phyloP scores from a whole-genome alignment of 2,113 vertebrate species.

The Tyrannus savana region DNA sequence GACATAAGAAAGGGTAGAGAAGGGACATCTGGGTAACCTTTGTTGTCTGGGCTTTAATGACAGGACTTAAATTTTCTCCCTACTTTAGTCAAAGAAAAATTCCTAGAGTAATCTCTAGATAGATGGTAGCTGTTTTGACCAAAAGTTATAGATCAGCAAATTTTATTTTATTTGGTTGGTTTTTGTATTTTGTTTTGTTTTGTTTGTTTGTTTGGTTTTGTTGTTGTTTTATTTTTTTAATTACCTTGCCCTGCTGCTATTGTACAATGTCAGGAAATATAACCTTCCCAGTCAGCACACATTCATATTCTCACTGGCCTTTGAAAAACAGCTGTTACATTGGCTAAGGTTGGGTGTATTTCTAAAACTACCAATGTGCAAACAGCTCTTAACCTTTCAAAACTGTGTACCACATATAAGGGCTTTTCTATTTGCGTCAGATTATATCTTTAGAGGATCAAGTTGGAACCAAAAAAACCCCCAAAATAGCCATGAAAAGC shows the following conservation, averaged over 20 bases:
- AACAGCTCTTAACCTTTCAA: not conserved
- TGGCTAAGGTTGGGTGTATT: not conserved
- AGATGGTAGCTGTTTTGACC: not conserved
- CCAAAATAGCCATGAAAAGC: not conserved
- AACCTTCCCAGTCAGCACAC: not conserved
- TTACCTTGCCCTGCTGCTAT: not conserved
- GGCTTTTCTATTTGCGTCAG: not conserved
- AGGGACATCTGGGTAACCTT: fast-evolving
- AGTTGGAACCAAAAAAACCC: not conserved
- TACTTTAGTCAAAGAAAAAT: not conserved
- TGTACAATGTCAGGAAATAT: not conserved
- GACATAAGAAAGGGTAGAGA: not conserved
- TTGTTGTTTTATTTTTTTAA: no score
- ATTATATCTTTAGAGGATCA: not conserved
- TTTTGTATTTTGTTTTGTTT: no score
- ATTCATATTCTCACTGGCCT: not conserved
- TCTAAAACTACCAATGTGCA: not conserved
- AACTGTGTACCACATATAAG: not conserved
- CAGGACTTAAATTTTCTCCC: not conserved
- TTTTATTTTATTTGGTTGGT: not conserved
- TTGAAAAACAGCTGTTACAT: not conserved
- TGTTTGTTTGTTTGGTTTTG: no score
- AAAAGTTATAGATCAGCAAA: not conserved
- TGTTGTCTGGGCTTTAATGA: not conserved
- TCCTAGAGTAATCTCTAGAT: not conserved